A percentile compares a stretch with the other conserved stretches of the same genome.
These are phyloP conservation scores for Ctenochaetus hawaiiensis DNA, from an alignment of 2,797 vertebrate species.

Conservation along the genomic window DNA sequence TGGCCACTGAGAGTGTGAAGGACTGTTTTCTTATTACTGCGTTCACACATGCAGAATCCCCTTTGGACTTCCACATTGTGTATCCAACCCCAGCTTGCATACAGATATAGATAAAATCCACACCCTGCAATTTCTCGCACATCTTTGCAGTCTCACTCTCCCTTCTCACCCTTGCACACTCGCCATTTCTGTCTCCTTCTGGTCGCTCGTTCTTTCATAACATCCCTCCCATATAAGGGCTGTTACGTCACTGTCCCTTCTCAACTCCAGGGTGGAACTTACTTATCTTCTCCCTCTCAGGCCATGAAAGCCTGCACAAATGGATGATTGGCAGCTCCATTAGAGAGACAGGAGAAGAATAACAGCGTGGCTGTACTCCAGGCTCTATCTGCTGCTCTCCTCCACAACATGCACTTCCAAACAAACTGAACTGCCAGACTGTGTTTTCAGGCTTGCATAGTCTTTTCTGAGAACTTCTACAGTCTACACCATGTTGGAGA, in stretches of 20 bases:
- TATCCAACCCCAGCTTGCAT: constrained; percentile 1
- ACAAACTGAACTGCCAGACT: constrained; percentile 6
- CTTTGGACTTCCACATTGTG: constrained; percentile 66
- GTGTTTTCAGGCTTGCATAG: too few species aligned
- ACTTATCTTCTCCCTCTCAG: constrained; percentile 52
- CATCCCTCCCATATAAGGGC: constrained; percentile 30
- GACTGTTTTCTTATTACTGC: constrained; percentile 45
- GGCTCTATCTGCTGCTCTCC: constrained; percentile 46
- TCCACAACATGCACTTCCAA: constrained; percentile 25
- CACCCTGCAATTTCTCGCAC: constrained; percentile 23
- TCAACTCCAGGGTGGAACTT: constrained; percentile 43
- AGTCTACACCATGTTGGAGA: neutral
- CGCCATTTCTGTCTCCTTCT: constrained; percentile 19
- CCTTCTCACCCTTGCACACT: constrained; percentile 7
- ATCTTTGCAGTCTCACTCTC: constrained; percentile 19
- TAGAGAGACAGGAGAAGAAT: constrained; percentile 43
- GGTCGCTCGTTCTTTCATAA: constrained; percentile 30
- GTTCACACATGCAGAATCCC: constrained; percentile 71
- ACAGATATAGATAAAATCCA: constrained; percentile 49
- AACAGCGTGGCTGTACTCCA: constrained; percentile 53
- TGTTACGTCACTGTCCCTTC: constrained; percentile 47
- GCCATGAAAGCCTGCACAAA: constrained; percentile 60
- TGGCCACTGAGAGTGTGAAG: constrained; percentile 50
- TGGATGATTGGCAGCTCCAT: constrained; percentile 68
- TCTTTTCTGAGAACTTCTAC: neutral